Base-by-base conservation (phyloP, 2,888 invertebrate species). In the Dromius quadrimaculatus region DNA sequence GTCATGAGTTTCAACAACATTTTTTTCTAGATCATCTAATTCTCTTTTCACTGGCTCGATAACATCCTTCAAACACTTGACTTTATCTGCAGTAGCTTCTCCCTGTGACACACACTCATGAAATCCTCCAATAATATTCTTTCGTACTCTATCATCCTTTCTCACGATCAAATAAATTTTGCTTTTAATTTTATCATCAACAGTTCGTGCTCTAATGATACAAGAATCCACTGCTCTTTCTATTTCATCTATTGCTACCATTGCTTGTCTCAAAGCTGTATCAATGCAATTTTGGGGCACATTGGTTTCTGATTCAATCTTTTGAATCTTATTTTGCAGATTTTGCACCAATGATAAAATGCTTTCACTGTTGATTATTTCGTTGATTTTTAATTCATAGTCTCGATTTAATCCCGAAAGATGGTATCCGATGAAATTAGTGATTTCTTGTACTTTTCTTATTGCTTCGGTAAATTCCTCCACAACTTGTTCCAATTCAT, bases 281-380 rank as follows among this genome's bases (percentile, higher is more conserved):
- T 57, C 13, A 15, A 57, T 15, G 17, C 57, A 57, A 17, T 32
- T 57, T 57, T 28, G 20, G 28, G 15, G 23, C 17, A 6, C 38
- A 4, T 38, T n/a, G 4, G n/a, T 4, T 38, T 28, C 28, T 28
- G n/a, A 11, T 38, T 38, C 38, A n/a, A 20, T 15, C 5, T 19
- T 23, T 19, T n/a, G 1, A 4, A 20, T 20, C 1, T 1, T 15
- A 1, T 47, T 15, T 22, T 17, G 9, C 3, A 38, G 38, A 22
- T 20, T 47, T 47, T 47, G 22, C n/a, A 47, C 1, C n/a, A 47
- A 8, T 5, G 47, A 0, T 2, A 20, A 6, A 1, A 20, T 1
- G n/a, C 20, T 23, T 20, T 19, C 2, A 6, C 20, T 8, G 1
- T 22, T n/a, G 2, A 47, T 0, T 6, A 9, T 11, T 13, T 20